Base-by-base conservation (phyloP, 2,888 invertebrate genomes). In the Athetis lepigone region DNA sequence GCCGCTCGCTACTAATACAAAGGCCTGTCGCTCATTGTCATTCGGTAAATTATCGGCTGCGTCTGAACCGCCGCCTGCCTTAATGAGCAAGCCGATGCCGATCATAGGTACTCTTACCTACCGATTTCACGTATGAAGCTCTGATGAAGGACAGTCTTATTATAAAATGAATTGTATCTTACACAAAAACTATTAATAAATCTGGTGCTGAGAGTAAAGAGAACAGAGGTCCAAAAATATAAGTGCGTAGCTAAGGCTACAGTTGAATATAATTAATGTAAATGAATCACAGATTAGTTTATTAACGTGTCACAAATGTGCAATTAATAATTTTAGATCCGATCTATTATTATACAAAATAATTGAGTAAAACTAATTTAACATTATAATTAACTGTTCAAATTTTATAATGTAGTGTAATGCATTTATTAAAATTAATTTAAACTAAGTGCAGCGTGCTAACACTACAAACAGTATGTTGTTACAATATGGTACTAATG, bases 1-100 rank as follows among this genome's bases (percentile, higher is more conserved):
- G 62, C 70, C 80, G 63, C 27, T 27, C 57, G 65, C 56, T 70
- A 73, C 80, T 77, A 79, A 82, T 80, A 81, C 81, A 80, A 81
- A 77, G 79, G 70, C 75, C 61, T 76, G 81, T 82, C 82, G 69
- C 74, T 82, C 80, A 74, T 82, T 79, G 81, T 79, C 81, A 79
- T 79, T 79, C 70, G 72, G 72, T 72, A 79, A 82, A 81, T 82
- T 82, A 82, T 79, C 79, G 73, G 61, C 59, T 50, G 63, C 66
- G 70, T 60, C 57, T 63, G 67, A 64, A 68, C 62, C 51, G 59
- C 16, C 61, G 66, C 61, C 49, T 50, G 59, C n/a, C 57, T 62
- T 77, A 75, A 79, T 73, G 75, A 77, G 72, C 66, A 49, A 65
- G 43, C 49, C 63, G 46, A 55, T 36, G 63, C 62, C 54, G 27